These are phyloP conservation scores for Machimus atricapillus DNA, from an alignment of 2,888 invertebrate genomes.

Conservation along the genomic window DNA sequence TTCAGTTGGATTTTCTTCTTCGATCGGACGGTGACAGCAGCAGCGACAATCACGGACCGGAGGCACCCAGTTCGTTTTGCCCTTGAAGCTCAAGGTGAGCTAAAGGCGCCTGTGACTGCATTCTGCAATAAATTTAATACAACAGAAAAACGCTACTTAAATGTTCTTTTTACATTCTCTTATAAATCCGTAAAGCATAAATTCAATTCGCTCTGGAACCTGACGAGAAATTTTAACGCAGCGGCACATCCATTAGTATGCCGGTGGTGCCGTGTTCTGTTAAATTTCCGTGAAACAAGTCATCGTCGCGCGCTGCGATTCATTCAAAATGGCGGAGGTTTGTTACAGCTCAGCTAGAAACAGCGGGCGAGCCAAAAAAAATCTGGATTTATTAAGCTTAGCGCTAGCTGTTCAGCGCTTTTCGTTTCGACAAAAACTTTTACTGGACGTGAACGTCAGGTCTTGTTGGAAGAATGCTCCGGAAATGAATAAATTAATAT, in stretches of 20 bases:
- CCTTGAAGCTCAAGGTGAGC: slow-evolving; percentile 3
- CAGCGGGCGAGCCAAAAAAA: not conserved
- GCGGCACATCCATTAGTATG: not conserved
- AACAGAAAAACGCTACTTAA: not conserved
- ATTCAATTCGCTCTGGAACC: not conserved
- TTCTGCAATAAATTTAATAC: not conserved
- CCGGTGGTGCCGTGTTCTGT: not conserved
- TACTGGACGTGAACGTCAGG: not conserved
- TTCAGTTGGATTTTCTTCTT: not conserved
- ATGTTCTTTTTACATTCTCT: not conserved
- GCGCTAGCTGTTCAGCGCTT: not conserved
- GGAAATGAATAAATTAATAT: not conserved
- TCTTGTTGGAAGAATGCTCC: not conserved
- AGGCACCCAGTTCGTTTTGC: not conserved
- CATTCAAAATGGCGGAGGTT: slow-evolving; percentile 2
- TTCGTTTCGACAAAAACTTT: not conserved
- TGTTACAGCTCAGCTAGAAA: not conserved
- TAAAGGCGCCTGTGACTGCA: not conserved
- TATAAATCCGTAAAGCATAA: not conserved
- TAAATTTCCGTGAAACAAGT: slow-evolving; percentile 14
- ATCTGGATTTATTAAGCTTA: not conserved
- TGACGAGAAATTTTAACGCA: not conserved
- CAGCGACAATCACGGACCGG: too few relatives aligned
- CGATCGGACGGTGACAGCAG: not conserved
- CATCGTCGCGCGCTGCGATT: not conserved